Evolutionary conservation across 2,797 vertebrate genomes (phyloP), one percentile per base, ranked within the genome.

Genomic region (Tamandua tetradactyla): DNA sequence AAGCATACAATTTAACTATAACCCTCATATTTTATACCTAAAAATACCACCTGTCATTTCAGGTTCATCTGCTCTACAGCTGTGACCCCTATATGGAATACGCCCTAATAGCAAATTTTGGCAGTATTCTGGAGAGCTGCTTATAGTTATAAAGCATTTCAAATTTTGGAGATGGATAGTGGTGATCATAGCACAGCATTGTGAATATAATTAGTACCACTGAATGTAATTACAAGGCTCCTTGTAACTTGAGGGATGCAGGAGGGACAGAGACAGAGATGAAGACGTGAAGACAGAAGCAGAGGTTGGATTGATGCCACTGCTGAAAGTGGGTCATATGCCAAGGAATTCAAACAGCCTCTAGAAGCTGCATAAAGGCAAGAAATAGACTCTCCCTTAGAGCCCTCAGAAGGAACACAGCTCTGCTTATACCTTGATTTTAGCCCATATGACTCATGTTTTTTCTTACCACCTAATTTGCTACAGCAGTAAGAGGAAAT

Each of bases 51-150:
- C 22, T 55, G 10, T 69, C 27, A 40, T 64, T 92, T 74, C 9
- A 85, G 18, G 55, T 49, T 79, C 8, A 57, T 55, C 76, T 5
- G 30, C 11, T 78, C 8, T 49, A 7, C 13, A 94, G 5, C 32
- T 20, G 35, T 80, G 0, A 79, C 1, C 3, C 0, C 20, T 59
- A 59, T 7, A 32, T 13, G 1, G 13, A 74, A 0, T 7, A 7
- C 5, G 3, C 25, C 44, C n/a, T 52, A 37, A 42, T 90, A 35
- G 2, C 14, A n/a, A 55, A 74, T 83, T 68, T 12, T 62, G 37
- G 3, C 5, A 32, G 1, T 49, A 75, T 80, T 80, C 47, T 74
- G 5, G 3, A 32, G 1, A 49, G 59, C 5, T 2, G 27, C 0
- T 37, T 62, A 44, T 44, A 87, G 27, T 35, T 27, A 69, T 59